These are phyloP conservation scores for Apus apus DNA, from an alignment of 2,113 vertebrate species.

Conservation along the genomic window DNA sequence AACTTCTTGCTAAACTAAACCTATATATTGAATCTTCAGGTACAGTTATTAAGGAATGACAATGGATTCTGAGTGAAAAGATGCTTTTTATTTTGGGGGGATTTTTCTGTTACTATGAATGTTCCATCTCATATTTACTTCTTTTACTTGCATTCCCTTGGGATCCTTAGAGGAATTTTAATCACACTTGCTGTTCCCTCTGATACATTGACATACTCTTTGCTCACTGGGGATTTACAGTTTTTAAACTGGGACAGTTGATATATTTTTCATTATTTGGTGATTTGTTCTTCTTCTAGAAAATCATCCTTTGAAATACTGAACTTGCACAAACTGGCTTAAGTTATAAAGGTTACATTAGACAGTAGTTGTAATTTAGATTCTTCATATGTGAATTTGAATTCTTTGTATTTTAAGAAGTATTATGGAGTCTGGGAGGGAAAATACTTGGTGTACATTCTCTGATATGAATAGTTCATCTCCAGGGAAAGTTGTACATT, in stretches of 20 bases:
- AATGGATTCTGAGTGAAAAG: not conserved
- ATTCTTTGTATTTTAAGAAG: not conserved
- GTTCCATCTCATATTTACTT: not conserved
- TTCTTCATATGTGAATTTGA: not conserved
- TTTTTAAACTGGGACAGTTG: not conserved
- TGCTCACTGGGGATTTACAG: not conserved
- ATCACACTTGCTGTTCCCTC: not conserved
- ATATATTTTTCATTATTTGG: not conserved
- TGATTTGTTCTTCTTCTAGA: not conserved
- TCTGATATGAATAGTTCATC: not conserved
- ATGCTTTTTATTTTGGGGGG: not conserved
- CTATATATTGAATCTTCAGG: not conserved
- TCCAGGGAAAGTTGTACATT: not conserved
- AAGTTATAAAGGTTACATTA: not conserved
- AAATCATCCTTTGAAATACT: not conserved
- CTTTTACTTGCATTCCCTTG: not conserved
- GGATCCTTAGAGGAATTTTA: not conserved
- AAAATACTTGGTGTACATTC: not conserved
- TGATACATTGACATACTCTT: not conserved
- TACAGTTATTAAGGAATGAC: not conserved
- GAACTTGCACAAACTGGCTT: not conserved
- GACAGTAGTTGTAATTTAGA: not conserved
- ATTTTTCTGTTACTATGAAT: not conserved
- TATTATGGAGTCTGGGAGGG: not conserved
- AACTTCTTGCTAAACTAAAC: not conserved